Conservation (phyloP, 2,797 vertebrate genomes). For the Sebastes umbrosus region DNA sequence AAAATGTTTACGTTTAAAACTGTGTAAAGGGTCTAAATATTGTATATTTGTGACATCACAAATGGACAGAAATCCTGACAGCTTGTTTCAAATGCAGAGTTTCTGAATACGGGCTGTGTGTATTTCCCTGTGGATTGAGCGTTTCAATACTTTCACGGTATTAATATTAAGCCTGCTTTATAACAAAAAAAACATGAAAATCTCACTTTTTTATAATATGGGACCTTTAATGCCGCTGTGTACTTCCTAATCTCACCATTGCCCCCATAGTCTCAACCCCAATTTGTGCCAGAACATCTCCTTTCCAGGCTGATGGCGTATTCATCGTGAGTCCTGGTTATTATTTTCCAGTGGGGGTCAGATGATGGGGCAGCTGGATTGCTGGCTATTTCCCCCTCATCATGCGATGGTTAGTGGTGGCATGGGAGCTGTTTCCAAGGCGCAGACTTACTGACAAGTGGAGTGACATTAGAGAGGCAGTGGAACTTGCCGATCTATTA, state of each 20-base stretch:
- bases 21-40: no score
- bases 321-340: constrained; percentile 26
- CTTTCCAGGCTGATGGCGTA: not conserved
- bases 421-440: constrained; percentile 51
- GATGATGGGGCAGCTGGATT: constrained; percentile 42
- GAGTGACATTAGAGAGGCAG: constrained; percentile 44
- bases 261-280: not conserved
- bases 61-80: no score
- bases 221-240: no score
- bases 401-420: constrained; percentile 52
- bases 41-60: no score
- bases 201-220: no score
- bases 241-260: not conserved
- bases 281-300: not conserved
- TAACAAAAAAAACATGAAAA: no score
- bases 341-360: constrained; percentile 50
- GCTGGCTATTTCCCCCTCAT: constrained; percentile 33
- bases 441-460: constrained; percentile 36
- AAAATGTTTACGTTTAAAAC: no score
- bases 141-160: no score
- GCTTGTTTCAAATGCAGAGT: no score
- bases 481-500: constrained; percentile 40
- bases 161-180: no score
- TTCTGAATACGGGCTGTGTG: no score
- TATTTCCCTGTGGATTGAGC: no score